A percentile compares a stretch with the other conserved stretches of the same genome.
Evolutionary conservation across 2,888 invertebrate species (phyloP).

Genomic region (Romanomermis culicivorax): DNA sequence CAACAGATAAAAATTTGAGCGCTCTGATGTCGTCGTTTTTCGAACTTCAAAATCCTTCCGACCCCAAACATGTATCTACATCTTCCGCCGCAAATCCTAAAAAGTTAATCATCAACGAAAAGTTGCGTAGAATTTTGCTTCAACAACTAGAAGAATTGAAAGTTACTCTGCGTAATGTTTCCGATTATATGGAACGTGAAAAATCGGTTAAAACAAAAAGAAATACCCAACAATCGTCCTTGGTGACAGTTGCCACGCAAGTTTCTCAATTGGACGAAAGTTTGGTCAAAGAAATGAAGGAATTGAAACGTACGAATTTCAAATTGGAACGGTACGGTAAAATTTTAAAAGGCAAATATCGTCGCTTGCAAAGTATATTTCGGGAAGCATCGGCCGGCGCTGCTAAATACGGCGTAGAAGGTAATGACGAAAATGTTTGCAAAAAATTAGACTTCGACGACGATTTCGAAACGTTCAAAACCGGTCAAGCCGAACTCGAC

Average conservation of each 20-base stretch:
- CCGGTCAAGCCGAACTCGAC: not conserved
- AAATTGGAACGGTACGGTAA: not conserved
- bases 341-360: not conserved
- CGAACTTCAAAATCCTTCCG: not conserved
- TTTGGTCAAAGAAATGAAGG: not conserved
- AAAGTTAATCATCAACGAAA: not conserved
- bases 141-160: not conserved
- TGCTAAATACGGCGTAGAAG: not conserved
- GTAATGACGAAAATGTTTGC: no score
- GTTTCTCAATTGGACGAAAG: not conserved
- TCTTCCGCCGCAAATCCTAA: not conserved
- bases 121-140: not conserved
- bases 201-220: not conserved
- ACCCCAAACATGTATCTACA: no score
- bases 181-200: not conserved
- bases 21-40: not conserved
- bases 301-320: not conserved
- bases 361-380: not conserved
- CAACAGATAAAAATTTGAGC: not conserved
- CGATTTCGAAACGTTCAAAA: not conserved
- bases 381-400: not conserved
- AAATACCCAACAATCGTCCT: not conserved
- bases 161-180: not conserved
- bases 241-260: not conserved
- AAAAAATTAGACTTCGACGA: not conserved